Evolutionary conservation across 2,888 invertebrate genomes (phyloP), one percentile per base, ranked within the genome.

Genomic region (Ctena decussata): DNA sequence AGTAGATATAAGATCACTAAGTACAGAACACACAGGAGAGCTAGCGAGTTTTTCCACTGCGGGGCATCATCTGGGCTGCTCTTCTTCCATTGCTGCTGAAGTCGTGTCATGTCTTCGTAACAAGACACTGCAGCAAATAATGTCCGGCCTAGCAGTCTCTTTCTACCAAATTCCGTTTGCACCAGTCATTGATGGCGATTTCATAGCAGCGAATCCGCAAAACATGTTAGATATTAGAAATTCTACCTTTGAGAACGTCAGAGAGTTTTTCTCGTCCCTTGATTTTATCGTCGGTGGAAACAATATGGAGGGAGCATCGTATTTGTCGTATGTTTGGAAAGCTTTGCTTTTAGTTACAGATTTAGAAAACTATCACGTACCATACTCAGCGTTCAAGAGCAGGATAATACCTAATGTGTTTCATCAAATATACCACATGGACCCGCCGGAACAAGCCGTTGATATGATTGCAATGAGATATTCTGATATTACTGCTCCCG

Each of bases 231-330:
- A 77, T 27, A 57, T 32, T 6, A 37, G 35, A 12, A 60, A 77
- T 24, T 24, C 49, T 1, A 37, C 37, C 18, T 82, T 74, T 41
- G n/a, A 37, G 18, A 74, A 74, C 15, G 41, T 77, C 27, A 60
- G 44, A 18, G 30, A 77, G 0, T 53, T 78, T 0, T 82, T 82
- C 32, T 49, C 74, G 24, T 77, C 78, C 0, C 27, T 78, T 0
- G 73, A 82, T 27, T 30, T 82, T 21, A 6, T 82, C 15, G 73
- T 82, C 3, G 82, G 82, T 6, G 78, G 78, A 6, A 78, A 78
- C 35, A 82, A 72, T 32, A 82, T 82, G 82, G 82, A 82, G 5
- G 82, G 82, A 18, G 77, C 78, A 0, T 46, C 71, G n/a, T 82
- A 82, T 35, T 35, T 82, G 49, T 30, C 39, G 3, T 82, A 53